Evolutionary conservation across 2,797 vertebrate species (phyloP).

Genomic region (Spheniscus humboldti): DNA sequence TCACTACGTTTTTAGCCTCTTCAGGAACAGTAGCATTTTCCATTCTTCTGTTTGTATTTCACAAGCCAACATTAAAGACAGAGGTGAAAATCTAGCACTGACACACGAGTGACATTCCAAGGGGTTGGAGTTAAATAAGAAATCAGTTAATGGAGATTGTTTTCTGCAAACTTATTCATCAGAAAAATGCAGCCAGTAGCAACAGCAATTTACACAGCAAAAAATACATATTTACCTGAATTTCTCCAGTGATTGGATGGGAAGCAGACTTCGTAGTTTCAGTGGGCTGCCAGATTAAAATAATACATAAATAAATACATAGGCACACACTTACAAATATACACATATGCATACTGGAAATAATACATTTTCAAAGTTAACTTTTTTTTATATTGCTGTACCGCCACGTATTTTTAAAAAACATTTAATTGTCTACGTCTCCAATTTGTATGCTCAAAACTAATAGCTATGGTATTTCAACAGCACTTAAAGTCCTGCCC

Average conservation of each 20-base stretch:
- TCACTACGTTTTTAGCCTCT: background rate
- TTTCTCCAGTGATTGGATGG: conserved; percentile 93
- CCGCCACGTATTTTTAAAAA: background rate
- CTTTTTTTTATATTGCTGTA: background rate
- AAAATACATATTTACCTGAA: conserved; percentile 81
- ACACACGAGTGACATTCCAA: background rate
- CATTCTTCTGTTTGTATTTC: background rate
- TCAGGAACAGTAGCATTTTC: background rate
- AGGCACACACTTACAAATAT: background rate
- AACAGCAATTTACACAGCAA: background rate
- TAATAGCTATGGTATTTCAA: background rate
- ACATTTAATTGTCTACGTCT: background rate
- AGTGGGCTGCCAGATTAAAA: conserved; percentile 75
- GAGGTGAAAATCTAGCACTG: background rate
- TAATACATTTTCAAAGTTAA: background rate
- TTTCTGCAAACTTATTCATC: background rate
- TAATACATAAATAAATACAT: conserved; percentile 3
- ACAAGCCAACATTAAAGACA: background rate
- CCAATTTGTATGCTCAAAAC: background rate
- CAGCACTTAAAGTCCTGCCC: background rate
- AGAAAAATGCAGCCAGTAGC: background rate
- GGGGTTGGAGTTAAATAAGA: background rate
- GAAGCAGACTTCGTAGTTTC: conserved; percentile 81
- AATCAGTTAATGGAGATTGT: background rate
- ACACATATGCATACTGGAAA: background rate